Base-by-base conservation (phyloP, 2,888 invertebrate genomes). In the Scelioninae gen. 1 region DNA sequence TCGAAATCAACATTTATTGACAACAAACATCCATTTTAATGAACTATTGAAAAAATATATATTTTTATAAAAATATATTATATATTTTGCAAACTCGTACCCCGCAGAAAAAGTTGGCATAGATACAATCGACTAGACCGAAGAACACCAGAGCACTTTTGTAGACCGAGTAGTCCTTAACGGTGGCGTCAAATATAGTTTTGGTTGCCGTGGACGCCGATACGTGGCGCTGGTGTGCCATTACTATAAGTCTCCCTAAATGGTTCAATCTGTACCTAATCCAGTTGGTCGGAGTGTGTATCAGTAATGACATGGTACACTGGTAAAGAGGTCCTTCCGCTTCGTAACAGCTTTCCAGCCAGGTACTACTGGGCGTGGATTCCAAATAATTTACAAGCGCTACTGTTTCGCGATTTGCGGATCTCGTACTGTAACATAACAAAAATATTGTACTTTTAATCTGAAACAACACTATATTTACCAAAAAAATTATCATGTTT, bases 261-360 rank as follows among this genome's bases (percentile, higher is more conserved):
- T 96, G 96, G 8, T 94, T 94, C 82, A 96, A 84, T 82, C 95
- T 95, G 68, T 95, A 93, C 9, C 94, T 93, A 78, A 95, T 94
- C 98, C 98, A 99, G 88, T 95, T 95, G 5, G 93, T 94, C 6
- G 95, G 95, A 23, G 97, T 95, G 89, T 96, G 95, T 49, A 99
- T 93, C 75, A 97, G 94, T 47, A 98, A 93, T 66, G 96, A 95
- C 90, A 98, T 94, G 4, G 96, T 95, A 69, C 95, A 93, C 95
- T 96, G 97, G 93, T 97, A 99, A n/a, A 97, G 94, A 5, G 98
- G 96, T 0, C 98, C 97, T 88, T 99, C 99, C 0, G 97, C 96
- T 90, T 98, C 98, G 92, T 96, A 98, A 45, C 96, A 95, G 34
- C 95, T 95, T 90, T 98, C 98, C 32, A 98, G 93, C 94, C 95